These are phyloP conservation scores for Neotoma lepida DNA, from an alignment of 2,113 vertebrate genomes.

Conservation along the genomic window DNA sequence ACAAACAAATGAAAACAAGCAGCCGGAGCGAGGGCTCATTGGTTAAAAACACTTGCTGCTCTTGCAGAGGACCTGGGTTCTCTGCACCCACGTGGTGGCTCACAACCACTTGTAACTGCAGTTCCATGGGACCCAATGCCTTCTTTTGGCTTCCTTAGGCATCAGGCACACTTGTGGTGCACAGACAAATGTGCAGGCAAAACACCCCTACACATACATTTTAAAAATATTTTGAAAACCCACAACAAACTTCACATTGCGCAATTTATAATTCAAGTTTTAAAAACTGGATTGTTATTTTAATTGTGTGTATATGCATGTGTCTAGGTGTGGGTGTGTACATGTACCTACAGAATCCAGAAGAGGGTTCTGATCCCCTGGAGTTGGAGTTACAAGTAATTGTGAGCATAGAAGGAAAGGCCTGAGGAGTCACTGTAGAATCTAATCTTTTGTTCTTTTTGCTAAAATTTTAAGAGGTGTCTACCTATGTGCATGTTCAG, in stretches of 20 bases:
- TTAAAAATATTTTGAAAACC: not conserved
- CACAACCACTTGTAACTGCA: not conserved
- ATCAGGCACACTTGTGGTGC: not conserved
- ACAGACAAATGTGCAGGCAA: not conserved
- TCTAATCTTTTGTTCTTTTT: not conserved
- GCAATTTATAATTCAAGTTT: not conserved
- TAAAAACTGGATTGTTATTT: not conserved
- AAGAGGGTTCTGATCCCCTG: not conserved
- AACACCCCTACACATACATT: not conserved
- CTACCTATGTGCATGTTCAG: not conserved
- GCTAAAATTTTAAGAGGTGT: conserved; percentile 20
- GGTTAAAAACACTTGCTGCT: not conserved
- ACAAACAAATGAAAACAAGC: not conserved
- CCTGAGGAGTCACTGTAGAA: not conserved
- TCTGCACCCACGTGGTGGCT: not conserved
- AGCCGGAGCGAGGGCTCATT: not conserved
- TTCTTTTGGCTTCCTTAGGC: not conserved
- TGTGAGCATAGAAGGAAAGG: not conserved
- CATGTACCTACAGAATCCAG: too few species aligned
- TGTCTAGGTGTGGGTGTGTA: not conserved
- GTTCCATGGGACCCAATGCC: not conserved
- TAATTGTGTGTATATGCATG: too few species aligned
- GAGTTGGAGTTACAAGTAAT: not conserved
- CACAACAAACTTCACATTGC: not conserved
- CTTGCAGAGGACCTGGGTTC: not conserved